phyloP scores from a whole-genome alignment of 2,888 invertebrate genomes.

The Fissipunctia ypsillon region DNA sequence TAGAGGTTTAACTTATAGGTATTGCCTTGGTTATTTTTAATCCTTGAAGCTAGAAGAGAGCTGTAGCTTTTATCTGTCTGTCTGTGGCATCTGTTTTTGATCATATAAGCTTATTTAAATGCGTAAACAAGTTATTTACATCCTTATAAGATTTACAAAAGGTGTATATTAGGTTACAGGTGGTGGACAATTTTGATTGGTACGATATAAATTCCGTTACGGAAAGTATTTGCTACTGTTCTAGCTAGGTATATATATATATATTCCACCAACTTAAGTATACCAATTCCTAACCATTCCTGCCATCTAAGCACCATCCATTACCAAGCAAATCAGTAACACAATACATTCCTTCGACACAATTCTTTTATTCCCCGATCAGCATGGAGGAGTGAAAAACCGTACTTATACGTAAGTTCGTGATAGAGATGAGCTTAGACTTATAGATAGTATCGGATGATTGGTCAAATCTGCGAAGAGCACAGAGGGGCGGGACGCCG shows the following conservation, averaged over 20 bases:
- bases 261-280: not conserved
- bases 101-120: not conserved
- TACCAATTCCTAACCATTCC: constrained; percentile 30
- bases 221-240: not conserved
- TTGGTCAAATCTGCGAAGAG: constrained; percentile 88
- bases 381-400: constrained; percentile 48
- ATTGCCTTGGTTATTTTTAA: not conserved
- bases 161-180: not conserved
- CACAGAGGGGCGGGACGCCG: constrained; percentile 80
- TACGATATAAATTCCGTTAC: not conserved
- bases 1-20: not conserved
- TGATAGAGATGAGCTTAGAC: constrained; percentile 57
- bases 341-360: constrained; percentile 35
- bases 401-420: constrained; percentile 54
- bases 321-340: constrained; percentile 46
- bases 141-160: not conserved
- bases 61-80: not conserved
- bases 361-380: constrained; percentile 58
- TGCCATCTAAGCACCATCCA: constrained; percentile 20
- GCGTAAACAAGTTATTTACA: not conserved
- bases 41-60: not conserved
- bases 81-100: not conserved
- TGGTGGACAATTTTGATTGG: not conserved
- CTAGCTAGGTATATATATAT: not conserved
- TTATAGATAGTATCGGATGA: constrained; percentile 71